These are phyloP conservation scores for Hypotaenidia philippensis DNA, from an alignment of 2,797 vertebrate species.

Conservation along the genomic window DNA sequence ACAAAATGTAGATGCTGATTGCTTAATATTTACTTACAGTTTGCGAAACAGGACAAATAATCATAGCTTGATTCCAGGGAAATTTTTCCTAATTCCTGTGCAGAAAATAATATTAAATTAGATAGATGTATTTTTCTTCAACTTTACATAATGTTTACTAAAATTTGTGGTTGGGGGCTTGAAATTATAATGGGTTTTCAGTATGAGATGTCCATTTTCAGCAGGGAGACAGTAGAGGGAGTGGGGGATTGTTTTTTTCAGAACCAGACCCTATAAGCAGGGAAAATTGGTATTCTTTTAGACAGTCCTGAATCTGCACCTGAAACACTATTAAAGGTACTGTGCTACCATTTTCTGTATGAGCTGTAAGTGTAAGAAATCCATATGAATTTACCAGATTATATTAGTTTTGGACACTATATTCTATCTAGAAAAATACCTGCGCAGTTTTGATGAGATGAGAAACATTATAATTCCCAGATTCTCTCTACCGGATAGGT, in stretches of 20 bases:
- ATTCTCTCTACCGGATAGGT: background rate
- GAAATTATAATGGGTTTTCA: background rate
- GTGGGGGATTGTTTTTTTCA: background rate
- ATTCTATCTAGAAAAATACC: background rate
- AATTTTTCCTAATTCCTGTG: background rate
- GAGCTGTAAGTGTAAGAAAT: background rate
- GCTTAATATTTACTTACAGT: constrained; percentile 10
- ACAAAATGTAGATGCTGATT: background rate
- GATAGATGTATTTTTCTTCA: background rate
- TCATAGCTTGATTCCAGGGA: background rate
- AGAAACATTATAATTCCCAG: background rate
- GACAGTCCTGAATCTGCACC: background rate
- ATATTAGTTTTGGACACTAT: background rate
- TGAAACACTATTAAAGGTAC: background rate
- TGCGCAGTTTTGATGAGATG: background rate
- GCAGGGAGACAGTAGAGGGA: background rate
- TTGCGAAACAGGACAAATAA: background rate
- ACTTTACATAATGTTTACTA: background rate
- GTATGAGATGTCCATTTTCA: background rate
- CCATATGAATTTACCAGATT: background rate
- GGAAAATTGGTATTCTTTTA: background rate
- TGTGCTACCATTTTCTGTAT: background rate
- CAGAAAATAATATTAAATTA: background rate
- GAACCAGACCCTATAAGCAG: background rate
- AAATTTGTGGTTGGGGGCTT: background rate